Percentiles rank a stretch among this genome's conserved stretches.
phyloP scores from a whole-genome alignment of 1,140 invertebrate genomes.

The Listronotus bonariensis region DNA sequence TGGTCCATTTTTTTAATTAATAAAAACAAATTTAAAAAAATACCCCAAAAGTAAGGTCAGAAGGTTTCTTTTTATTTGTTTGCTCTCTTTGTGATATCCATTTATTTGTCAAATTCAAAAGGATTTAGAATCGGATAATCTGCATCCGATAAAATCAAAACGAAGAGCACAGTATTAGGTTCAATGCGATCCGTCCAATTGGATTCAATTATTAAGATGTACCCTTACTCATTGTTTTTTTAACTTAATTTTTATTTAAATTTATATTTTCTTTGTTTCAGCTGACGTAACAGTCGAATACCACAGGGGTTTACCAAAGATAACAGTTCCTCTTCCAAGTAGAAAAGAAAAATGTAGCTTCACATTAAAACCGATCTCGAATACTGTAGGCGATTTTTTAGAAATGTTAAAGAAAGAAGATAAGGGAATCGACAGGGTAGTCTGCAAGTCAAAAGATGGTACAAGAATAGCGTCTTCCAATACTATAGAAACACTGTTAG shows the following conservation, averaged over 20 bases:
- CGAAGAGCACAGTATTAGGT: no score
- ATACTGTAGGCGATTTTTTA: constrained; percentile 90
- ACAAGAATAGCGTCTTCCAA: constrained; percentile 87
- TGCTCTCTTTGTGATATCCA: no score
- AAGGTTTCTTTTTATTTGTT: no score
- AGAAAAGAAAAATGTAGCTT: constrained; percentile 88
- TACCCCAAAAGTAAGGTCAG: no score
- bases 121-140: no score
- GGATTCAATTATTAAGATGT: no score
- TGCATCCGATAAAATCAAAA: no score
- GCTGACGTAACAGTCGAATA: constrained; percentile 77
- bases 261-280: constrained; percentile 54
- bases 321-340: constrained; percentile 91
- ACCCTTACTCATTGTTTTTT: no score
- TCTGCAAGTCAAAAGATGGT: constrained; percentile 77
- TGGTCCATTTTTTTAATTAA: no score
- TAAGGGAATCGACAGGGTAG: constrained; percentile 85
- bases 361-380: constrained; percentile 87
- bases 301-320: constrained; percentile 82
- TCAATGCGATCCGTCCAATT: no score
- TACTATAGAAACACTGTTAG: constrained; percentile 83
- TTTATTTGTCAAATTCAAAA: no score
- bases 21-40: no score
- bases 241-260: not conserved
- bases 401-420: constrained; percentile 87